Evolutionary conservation across 2,888 invertebrate species (phyloP).

Genomic region (Coleophora deauratella): DNA sequence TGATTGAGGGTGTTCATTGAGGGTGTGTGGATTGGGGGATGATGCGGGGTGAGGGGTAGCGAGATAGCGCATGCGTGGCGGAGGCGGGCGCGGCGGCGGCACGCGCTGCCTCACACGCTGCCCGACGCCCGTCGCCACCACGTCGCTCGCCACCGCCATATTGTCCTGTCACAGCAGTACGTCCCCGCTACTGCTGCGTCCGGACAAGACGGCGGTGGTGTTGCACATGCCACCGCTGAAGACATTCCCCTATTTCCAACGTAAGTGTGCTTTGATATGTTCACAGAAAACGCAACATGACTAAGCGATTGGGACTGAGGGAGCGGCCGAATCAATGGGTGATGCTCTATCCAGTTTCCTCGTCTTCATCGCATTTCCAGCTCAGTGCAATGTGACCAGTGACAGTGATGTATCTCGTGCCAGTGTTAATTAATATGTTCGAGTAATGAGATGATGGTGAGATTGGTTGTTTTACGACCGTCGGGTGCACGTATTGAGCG

Average conservation of each 20-base stretch:
- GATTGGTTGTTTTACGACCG: conserved; percentile 33
- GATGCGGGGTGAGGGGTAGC: conserved; percentile 22
- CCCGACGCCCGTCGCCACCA: conserved; percentile 52
- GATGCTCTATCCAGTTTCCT: neutral
- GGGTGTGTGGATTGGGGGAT: conserved; percentile 40
- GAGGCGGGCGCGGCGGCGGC: conserved; percentile 49
- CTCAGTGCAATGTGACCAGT: conserved; percentile 10
- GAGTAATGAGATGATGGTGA: conserved; percentile 21
- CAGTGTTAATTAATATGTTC: neutral
- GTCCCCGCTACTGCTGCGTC: conserved; percentile 90
- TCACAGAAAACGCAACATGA: conserved; percentile 21
- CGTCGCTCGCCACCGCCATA: conserved; percentile 82
- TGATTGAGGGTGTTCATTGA: conserved; percentile 65
- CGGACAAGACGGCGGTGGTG: conserved; percentile 81
- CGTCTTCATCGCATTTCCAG: conserved; percentile 8
- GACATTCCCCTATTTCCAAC: conserved; percentile 1
- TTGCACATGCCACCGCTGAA: conserved; percentile 28
- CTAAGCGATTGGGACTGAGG: conserved; percentile 8
- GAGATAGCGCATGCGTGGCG: conserved; percentile 60
- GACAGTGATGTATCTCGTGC: conserved; percentile 19
- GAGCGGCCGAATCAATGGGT: conserved; percentile 14
- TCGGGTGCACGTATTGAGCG: conserved; percentile 70
- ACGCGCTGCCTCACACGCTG: conserved; percentile 71
- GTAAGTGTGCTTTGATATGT: conserved; percentile 25
- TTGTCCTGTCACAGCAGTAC: conserved; percentile 99